Evolutionary conservation across 2,113 vertebrate genomes (phyloP), one percentile per base, ranked within the genome.

Genomic region (Ariopsis seemanni): DNA sequence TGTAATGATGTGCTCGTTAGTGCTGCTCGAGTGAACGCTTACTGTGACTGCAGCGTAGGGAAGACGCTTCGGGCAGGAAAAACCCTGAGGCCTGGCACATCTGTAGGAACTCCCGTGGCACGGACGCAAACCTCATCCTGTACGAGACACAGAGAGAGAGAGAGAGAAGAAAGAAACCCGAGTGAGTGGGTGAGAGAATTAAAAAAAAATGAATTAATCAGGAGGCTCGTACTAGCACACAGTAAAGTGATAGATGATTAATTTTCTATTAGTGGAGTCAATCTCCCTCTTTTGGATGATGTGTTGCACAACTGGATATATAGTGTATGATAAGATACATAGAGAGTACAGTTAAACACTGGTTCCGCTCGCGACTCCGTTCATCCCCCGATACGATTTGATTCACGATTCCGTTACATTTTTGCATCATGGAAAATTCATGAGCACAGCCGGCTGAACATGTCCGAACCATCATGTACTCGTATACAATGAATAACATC

Each of bases 111-210:
- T 95, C 95, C 93, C 94, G 95, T 0, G 96, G 96, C 58, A 95
- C 94, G 81, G 95, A 95, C 87, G 95, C 94, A 92, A 97, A 96
- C 90, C 96, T 95, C 91, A 96, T 95, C 95, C 97, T 97, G 94
- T 22, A 87, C 17, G 30, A n/a, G 12, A 58, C 2, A 74, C 9
- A 50, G 0, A 81, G 7, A 25, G 48, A 50, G 0, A 81, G 7
- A 25, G 48, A 71, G 8, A 71, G 27, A 8, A 18, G 30, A 18
- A 42, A 62, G 12, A 27, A 53, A 50, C 5, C 27, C 42, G 79
- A 75, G 50, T 18, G 27, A 17, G 30, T 42, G 65, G 4, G 9
- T n/a, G 22, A 34, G 11, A 34, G 1, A 34, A 71, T 11, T 62
- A 0, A 62, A 11, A 53, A 53, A 11, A n/a, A 63, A 6, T n/a